These are phyloP conservation scores for Vicugna pacos DNA, from an alignment of 2,113 vertebrate species.

Conservation along the genomic window DNA sequence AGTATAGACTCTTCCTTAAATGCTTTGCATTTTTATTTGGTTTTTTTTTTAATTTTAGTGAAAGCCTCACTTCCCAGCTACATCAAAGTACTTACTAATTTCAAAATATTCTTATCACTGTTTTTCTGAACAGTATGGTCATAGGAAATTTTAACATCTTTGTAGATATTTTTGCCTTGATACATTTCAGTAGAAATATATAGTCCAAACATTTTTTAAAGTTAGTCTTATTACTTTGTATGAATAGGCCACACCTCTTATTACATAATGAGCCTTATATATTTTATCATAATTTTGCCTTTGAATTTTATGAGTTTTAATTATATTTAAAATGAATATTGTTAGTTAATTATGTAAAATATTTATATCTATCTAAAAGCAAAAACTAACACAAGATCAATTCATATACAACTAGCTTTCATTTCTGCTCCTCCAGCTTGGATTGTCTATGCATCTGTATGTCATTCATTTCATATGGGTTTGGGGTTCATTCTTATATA, in stretches of 20 bases:
- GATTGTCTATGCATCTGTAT: background rate
- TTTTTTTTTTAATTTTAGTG: background rate
- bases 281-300: background rate
- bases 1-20: background rate
- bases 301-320: background rate
- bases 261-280: background rate
- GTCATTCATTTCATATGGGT: background rate
- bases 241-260: background rate
- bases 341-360: background rate
- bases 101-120: background rate
- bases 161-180: background rate
- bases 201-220: background rate
- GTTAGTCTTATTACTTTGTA: background rate
- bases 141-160: background rate
- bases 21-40: background rate
- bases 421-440: background rate
- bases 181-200: background rate
- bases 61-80: background rate
- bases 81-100: background rate
- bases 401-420: background rate
- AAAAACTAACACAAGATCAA: background rate
- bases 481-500: background rate
- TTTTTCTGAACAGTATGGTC: background rate
- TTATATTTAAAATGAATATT: background rate
- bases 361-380: no score